A percentile compares a stretch with the other conserved stretches of the same genome.
phyloP scores from a whole-genome alignment of 2,888 invertebrate genomes.

The Mimumesa dahlbomi region DNA sequence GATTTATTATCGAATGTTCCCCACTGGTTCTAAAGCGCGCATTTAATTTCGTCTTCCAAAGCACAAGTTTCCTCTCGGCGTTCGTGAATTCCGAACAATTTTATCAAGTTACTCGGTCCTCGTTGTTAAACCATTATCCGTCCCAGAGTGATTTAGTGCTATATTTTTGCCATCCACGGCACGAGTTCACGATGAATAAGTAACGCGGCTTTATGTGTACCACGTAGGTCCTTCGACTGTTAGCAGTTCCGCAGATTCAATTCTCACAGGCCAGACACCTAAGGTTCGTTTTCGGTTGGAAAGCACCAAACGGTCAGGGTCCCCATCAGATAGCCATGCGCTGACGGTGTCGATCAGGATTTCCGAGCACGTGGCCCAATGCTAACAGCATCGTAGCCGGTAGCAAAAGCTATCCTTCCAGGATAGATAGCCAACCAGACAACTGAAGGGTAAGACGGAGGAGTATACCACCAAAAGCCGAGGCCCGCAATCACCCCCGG shows the following conservation, averaged over 20 bases:
- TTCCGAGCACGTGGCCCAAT: constrained; percentile 78
- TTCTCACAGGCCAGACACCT: constrained; percentile 35
- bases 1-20: too few species aligned
- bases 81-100: constrained; percentile 2
- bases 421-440: constrained; percentile 61
- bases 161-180: constrained; percentile 35
- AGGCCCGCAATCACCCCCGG: constrained; percentile 73
- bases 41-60: neutral
- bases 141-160: constrained; percentile 28
- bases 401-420: constrained; percentile 65
- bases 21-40: too few species aligned
- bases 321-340: constrained; percentile 66
- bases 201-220: constrained; percentile 13
- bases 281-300: constrained; percentile 23
- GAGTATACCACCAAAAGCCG: constrained; percentile 61
- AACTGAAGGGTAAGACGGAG: constrained; percentile 41
- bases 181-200: constrained; percentile 43
- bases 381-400: constrained; percentile 72
- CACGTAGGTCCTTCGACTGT: constrained; percentile 5
- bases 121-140: constrained; percentile 38
- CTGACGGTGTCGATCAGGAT: constrained; percentile 72
- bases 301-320: constrained; percentile 49
- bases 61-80: neutral
- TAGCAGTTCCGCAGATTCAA: constrained; percentile 42
- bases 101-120: neutral